phyloP scores from a whole-genome alignment of 2,888 invertebrate genomes.

The Synergus umbraculus region DNA sequence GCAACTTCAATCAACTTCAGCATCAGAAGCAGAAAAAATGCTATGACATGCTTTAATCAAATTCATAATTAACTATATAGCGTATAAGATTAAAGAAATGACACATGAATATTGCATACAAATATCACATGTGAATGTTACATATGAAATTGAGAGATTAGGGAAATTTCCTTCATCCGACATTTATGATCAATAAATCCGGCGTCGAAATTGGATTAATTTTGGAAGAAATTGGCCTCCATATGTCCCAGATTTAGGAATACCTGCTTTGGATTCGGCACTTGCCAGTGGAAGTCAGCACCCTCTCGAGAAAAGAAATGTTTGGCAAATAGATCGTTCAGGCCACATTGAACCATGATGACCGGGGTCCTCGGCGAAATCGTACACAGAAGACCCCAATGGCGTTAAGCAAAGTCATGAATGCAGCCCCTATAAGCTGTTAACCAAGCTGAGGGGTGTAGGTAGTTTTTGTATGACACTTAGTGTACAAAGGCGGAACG shows the following conservation, averaged over 20 bases:
- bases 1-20: constrained; percentile 20
- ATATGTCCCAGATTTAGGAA: constrained; percentile 16
- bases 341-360: constrained; percentile 57
- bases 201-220: constrained; percentile 20
- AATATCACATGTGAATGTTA: too few relatives aligned
- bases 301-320: constrained; percentile 57
- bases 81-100: not conserved
- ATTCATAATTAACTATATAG: too few relatives aligned
- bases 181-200: constrained; percentile 41
- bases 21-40: not conserved
- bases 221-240: constrained; percentile 5
- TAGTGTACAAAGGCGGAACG: constrained; percentile 63
- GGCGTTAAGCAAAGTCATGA: constrained; percentile 53
- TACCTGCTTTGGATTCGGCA: constrained; percentile 4
- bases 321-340: constrained; percentile 70
- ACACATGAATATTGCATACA: too few relatives aligned
- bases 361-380: constrained; percentile 64
- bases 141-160: not conserved
- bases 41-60: too few relatives aligned
- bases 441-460: constrained; percentile 61
- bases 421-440: constrained; percentile 68
- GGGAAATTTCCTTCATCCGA: constrained; percentile 40
- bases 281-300: constrained; percentile 13
- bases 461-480: constrained; percentile 67
- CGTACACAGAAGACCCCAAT: constrained; percentile 44